A percentile compares a stretch with the other conserved stretches of the same genome.
Evolutionary conservation across 2,113 vertebrate species (phyloP).

Genomic region (Cyprinodon variegatus): DNA sequence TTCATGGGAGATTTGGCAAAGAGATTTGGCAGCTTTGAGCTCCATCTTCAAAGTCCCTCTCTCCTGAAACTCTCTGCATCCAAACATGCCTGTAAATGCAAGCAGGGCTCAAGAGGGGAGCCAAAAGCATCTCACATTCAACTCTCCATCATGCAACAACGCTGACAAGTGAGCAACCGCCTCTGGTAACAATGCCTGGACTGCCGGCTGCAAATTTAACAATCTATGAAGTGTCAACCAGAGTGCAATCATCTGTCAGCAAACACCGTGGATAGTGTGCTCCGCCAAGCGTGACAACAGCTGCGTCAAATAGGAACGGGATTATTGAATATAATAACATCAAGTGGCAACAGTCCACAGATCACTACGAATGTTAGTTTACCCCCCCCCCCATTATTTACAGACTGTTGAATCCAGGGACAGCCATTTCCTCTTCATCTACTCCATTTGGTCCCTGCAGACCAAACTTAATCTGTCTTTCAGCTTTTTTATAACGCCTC

Average conservation of each 20-base stretch:
- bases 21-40: slow-evolving; percentile 59
- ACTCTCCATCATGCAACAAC: slow-evolving; percentile 1
- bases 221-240: slow-evolving; percentile 20
- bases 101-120: background rate
- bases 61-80: slow-evolving; percentile 13
- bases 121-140: slow-evolving; percentile 33
- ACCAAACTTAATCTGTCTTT: slow-evolving; percentile 53
- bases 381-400: slow-evolving; percentile 28
- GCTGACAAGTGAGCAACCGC: slow-evolving; percentile 5
- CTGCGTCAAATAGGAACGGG: slow-evolving; percentile 1
- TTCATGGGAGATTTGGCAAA: slow-evolving; percentile 66
- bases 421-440: slow-evolving; percentile 38
- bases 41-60: slow-evolving; percentile 37
- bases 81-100: slow-evolving; percentile 7
- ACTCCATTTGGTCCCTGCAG: slow-evolving; percentile 37
- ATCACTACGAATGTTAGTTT: background rate
- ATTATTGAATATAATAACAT: slow-evolving; percentile 17
- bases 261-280: background rate
- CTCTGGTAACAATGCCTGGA: slow-evolving; percentile 21
- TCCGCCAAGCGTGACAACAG: background rate
- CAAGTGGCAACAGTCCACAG: slow-evolving; percentile 9
- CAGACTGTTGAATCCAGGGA: slow-evolving; percentile 14
- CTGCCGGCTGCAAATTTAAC: background rate
- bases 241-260: background rate
- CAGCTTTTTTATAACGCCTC: slow-evolving; percentile 41